These are phyloP conservation scores for Cochlearius cochlearius DNA, from an alignment of 2,113 vertebrate genomes.

Conservation along the genomic window DNA sequence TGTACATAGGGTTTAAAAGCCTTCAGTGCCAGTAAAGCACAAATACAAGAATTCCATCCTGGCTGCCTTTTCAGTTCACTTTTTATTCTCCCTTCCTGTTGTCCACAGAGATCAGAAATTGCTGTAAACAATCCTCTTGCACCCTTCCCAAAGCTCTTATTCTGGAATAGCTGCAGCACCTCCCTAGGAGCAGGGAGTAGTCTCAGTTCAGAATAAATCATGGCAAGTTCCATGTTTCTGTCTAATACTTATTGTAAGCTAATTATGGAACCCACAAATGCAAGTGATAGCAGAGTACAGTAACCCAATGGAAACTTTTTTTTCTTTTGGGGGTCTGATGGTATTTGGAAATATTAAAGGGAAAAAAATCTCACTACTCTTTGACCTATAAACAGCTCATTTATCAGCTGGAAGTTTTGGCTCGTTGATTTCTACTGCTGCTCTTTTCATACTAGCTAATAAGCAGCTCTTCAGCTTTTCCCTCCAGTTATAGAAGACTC, in stretches of 20 bases:
- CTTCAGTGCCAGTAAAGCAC: not conserved
- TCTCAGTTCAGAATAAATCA: not conserved
- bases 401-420: not conserved
- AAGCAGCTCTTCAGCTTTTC: not conserved
- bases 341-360: not conserved
- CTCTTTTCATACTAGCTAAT: not conserved
- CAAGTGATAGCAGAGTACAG: not conserved
- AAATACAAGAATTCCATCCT: not conserved
- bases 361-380: not conserved
- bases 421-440: not conserved
- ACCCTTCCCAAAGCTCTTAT: not conserved
- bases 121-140: not conserved
- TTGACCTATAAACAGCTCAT: not conserved
- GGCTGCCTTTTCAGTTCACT: not conserved
- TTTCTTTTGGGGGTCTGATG: not conserved
- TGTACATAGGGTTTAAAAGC: not conserved
- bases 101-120: not conserved
- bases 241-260: not conserved
- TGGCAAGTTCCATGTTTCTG: not conserved
- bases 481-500: not conserved
- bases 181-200: not conserved
- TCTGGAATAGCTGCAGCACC: not conserved
- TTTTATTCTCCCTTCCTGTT: not conserved
- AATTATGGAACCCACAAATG: not conserved
- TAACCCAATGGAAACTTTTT: not conserved